Conservation (phyloP, 2,888 invertebrate genomes). For the Ashinkailepas kermadecensis region DNA sequence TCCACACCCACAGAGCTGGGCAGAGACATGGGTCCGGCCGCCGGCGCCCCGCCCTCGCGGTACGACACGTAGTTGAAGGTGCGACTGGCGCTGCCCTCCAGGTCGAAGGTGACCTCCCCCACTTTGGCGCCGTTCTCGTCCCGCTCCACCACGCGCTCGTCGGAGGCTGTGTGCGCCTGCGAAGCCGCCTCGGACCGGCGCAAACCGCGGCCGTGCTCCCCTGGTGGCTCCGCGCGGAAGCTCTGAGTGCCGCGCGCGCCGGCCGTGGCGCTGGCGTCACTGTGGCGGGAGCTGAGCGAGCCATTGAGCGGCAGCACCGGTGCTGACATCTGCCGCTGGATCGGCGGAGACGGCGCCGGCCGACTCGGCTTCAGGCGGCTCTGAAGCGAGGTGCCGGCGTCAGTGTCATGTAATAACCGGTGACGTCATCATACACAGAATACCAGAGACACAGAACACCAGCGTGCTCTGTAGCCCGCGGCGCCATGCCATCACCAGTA, state of each 20-base stretch:
- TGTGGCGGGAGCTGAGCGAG: slow-evolving; percentile 16
- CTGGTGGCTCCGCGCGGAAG: slow-evolving; percentile 6
- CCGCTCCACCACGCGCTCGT: background rate
- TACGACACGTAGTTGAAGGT: slow-evolving; percentile 18
- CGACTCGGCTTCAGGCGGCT: background rate
- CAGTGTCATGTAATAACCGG: no score
- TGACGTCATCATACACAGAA: no score
- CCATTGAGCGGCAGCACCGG: background rate
- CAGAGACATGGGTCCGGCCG: background rate
- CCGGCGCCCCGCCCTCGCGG: background rate
- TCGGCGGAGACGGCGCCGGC: slow-evolving; percentile 7
- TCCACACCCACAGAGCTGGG: background rate
- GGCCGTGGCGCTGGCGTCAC: slow-evolving; percentile 12
- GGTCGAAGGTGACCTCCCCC: background rate
- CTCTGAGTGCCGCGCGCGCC: slow-evolving; percentile 1
- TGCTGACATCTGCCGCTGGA: background rate
- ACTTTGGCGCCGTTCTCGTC: background rate
- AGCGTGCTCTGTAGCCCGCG: no score
- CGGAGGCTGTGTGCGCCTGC: background rate
- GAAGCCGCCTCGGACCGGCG: background rate
- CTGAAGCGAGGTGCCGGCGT: background rate
- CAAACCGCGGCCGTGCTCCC: background rate
- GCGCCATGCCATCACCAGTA: no score
- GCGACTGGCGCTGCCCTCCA: background rate
- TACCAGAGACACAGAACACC: no score